Evolutionary conservation across 2,888 invertebrate genomes (phyloP).

Genomic region (Melitaea athalia): DNA sequence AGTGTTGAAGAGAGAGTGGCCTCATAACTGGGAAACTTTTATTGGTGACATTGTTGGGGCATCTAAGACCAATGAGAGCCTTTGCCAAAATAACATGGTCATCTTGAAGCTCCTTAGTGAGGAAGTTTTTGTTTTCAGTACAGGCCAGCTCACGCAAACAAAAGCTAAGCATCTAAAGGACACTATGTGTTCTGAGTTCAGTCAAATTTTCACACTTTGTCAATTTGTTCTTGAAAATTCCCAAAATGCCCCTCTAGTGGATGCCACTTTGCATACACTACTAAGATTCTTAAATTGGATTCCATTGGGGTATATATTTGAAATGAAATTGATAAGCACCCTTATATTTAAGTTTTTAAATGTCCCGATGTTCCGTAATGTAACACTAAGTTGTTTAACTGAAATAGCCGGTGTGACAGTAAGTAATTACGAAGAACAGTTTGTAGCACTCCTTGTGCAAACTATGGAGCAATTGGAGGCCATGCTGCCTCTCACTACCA

Average conservation of each 20-base stretch:
- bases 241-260: slow-evolving; percentile 97
- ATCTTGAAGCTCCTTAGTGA: slow-evolving; percentile 98
- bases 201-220: slow-evolving; percentile 98
- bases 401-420: slow-evolving; percentile 97
- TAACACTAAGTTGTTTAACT: slow-evolving; percentile 98
- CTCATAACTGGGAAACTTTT: slow-evolving; percentile 99
- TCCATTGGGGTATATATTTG: slow-evolving; percentile 99
- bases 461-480: slow-evolving; percentile 96
- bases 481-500: slow-evolving; percentile 95
- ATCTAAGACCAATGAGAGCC: slow-evolving; percentile 98
- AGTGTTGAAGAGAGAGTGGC: slow-evolving; percentile 99
- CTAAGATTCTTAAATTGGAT: slow-evolving; percentile 99
- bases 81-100: slow-evolving; percentile 99
- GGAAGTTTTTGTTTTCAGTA: slow-evolving; percentile 99
- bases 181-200: slow-evolving; percentile 99
- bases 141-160: slow-evolving; percentile 98
- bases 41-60: slow-evolving; percentile 99
- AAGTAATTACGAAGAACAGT: slow-evolving; percentile 95
- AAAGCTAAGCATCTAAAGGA: slow-evolving; percentile 99
- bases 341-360: slow-evolving; percentile 98
- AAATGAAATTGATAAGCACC: slow-evolving; percentile 97
- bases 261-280: slow-evolving; percentile 97
- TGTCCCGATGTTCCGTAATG: slow-evolving; percentile 98
- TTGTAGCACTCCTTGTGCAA: slow-evolving; percentile 93
- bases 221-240: slow-evolving; percentile 99